Base-by-base conservation (phyloP, 2,888 invertebrate genomes). In the Drosophila austrosaltans region DNA sequence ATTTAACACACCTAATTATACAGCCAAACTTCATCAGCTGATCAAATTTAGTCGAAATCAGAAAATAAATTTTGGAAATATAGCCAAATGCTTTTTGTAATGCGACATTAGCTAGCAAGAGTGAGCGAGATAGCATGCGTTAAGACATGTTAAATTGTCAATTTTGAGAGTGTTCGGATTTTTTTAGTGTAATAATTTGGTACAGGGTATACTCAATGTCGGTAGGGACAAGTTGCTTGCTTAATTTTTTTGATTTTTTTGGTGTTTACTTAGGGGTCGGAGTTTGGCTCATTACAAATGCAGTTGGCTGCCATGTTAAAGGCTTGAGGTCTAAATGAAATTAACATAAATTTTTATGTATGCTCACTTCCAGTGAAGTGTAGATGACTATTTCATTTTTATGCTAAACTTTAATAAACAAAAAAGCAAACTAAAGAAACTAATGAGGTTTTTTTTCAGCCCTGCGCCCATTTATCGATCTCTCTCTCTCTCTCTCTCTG, bases 301-400 rank as follows among this genome's bases (percentile, higher is more conserved):
- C 89, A 83, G 81, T 86, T 79, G 72, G 62, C 70, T 76, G 16
- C 16, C 16, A 16, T 16, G 84, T 83, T 71, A 77, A 88, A 81
- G 77, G 64, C 48, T 57, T 32, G 62, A 53, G 74, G 82, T 79
- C 82, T 88, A 83, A 83, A 83, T 73, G 84, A 89, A 90, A 90
- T 89, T 87, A 78, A 80, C 90, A 88, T 90, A 87, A 78, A 83
- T 83, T 83, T 83, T 81, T 87, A 89, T 85, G 85, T 79, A 16
- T 16, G 78, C 69, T 78, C 75, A 16, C 16, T 79, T 76, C 75
- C 65, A 70, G 67, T 62, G 73, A 77, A 78, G 69, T 42, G 39
- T 54, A 60, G 64, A 48, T 82, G 86, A 88, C 82, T 78, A 75
- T 71, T 76, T 84, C 74, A 74, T 86, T 76, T 69, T 72, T 82